Evolutionary conservation across 2,113 vertebrate genomes (phyloP).

Genomic region (Pimephales promelas): DNA sequence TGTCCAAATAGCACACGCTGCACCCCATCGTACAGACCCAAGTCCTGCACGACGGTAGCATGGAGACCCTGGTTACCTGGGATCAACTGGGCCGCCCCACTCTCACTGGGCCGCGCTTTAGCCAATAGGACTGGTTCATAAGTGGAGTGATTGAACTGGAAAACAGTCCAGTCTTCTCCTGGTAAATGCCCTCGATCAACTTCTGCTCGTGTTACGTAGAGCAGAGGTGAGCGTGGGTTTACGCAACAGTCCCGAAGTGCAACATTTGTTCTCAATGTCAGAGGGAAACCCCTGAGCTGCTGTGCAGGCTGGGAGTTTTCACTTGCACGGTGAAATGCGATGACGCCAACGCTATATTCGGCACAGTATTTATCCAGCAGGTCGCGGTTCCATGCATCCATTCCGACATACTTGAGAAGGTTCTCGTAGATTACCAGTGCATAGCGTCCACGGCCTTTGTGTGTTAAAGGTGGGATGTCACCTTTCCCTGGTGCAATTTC

Average conservation of each 20-base stretch:
- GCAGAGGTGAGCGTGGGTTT: conserved; percentile 86
- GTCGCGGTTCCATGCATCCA: conserved; percentile 94
- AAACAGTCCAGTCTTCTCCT: conserved; percentile 93
- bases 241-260: conserved; percentile 87
- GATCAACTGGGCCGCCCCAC: conserved; percentile 52
- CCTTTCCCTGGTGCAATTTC: conserved; percentile 94
- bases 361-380: conserved; percentile 95
- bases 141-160: conserved; percentile 93
- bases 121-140: conserved; percentile 90
- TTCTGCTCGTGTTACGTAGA: conserved; percentile 86
- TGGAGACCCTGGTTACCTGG: conserved; percentile 66
- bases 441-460: conserved; percentile 88
- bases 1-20: conserved; percentile 93
- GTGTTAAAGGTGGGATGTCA: conserved; percentile 91
- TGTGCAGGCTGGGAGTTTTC: conserved; percentile 86
- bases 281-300: conserved; percentile 85
- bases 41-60: conserved; percentile 88
- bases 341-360: conserved; percentile 93
- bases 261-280: conserved; percentile 87
- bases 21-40: conserved; percentile 93
- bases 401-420: conserved; percentile 89
- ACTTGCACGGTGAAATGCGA: conserved; percentile 94
- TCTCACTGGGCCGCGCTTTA: conserved; percentile 75
- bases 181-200: conserved; percentile 86
- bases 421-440: conserved; percentile 93